Evolutionary conservation across 2,888 invertebrate species (phyloP), one percentile per base, ranked within the genome.

Genomic region (Reticulitermes lucifugus): DNA sequence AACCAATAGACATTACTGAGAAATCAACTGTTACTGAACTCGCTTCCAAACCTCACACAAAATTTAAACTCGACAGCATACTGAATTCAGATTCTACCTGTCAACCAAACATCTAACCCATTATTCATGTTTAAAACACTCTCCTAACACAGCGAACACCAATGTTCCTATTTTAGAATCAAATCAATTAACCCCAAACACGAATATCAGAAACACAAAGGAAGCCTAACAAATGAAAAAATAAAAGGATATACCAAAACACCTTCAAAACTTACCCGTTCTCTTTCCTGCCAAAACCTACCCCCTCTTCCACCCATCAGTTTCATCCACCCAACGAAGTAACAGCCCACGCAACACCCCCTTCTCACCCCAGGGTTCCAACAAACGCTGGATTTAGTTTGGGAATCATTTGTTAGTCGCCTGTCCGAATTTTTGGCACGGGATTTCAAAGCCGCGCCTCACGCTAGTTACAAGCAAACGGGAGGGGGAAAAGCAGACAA

Each of bases 371-470:
- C 77, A n/a, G 41, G 75, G 75, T 43, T 75, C 81, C 81, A 81
- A 60, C 60, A 65, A 81, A 65, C 25, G 81, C 43, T 81, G 81
- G 81, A 81, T 81, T 81, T 65, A 81, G 81, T 81, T 81, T 81
- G 81, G 81, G 25, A 81, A n/a, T 70, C 81, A 70, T 81, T 81
- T 81, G 81, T 81, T 81, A 81, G 81, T 70, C 70, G 65, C n/a
- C 81, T 81, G 81, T 81, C 81, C 81, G 81, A 81, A 81, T 81
- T 81, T 81, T 81, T 81, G 81, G 81, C 81, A 81, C 81, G 25
- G 70, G 70, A 46, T 81, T 81, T 81, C 81, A 81, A 81, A 81
- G 81, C 81, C 29, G 65, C 43, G n/a, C 43, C 77, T 77, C 77
- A 46, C 41, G 46, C 77, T 46, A 77, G 21, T 25, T 25, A n/a